Evolutionary conservation across 2,888 invertebrate species (phyloP).

Genomic region (Pollenia labialis): DNA sequence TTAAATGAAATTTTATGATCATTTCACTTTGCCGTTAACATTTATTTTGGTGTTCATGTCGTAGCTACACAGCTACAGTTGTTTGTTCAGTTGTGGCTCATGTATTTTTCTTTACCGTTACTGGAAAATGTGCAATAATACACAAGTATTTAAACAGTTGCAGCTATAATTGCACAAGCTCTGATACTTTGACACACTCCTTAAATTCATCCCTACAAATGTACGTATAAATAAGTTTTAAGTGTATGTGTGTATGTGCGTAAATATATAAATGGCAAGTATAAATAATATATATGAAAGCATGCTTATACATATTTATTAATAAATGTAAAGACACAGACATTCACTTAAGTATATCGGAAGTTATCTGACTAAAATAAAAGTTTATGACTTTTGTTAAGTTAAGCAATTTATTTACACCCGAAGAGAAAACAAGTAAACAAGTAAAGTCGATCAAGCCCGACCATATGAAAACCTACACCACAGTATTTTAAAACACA

Average conservation of each 20-base stretch:
- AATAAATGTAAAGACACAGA: background rate
- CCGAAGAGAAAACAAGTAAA: background rate
- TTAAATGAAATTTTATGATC: constrained; percentile 56
- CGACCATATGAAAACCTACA: too few relatives aligned
- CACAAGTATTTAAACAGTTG: constrained; percentile 37
- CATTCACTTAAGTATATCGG: background rate
- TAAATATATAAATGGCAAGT: background rate
- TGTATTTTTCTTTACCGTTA: constrained; percentile 26
- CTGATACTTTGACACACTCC: constrained; percentile 11
- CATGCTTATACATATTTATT: constrained; percentile 9
- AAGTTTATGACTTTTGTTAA: constrained; percentile 48
- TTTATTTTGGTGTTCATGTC: background rate
- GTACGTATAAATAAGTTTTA: background rate
- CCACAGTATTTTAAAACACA: too few relatives aligned
- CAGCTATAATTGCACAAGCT: background rate
- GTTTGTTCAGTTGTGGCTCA: background rate
- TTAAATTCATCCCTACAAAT: background rate
- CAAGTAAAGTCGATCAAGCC: too few relatives aligned
- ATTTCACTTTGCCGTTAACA: constrained; percentile 33
- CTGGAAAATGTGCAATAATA: background rate
- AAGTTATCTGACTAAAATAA: constrained; percentile 19
- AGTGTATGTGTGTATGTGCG: background rate
- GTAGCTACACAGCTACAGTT: background rate
- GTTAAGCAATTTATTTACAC: constrained; percentile 37
- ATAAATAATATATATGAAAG: constrained; percentile 5